Conservation (phyloP, 1,140 invertebrate genomes). For the Melanaphis sacchari region DNA sequence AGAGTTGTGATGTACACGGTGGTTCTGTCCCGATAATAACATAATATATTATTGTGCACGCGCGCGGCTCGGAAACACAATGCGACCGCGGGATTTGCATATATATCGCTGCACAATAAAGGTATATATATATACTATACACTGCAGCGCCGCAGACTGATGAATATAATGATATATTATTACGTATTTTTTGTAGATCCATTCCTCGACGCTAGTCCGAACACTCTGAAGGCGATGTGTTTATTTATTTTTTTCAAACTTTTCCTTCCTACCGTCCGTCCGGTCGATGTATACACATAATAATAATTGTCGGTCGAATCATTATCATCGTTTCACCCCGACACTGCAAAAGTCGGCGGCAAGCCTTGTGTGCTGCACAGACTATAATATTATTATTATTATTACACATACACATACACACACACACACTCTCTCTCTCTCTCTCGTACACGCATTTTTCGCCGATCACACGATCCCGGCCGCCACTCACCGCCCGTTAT, state of each 20-base stretch:
- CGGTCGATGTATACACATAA: neutral
- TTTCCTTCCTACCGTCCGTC: neutral
- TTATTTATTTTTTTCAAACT: constrained; percentile 13
- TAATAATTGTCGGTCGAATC: constrained; percentile 6
- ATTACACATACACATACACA: too few species aligned
- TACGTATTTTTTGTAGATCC: neutral
- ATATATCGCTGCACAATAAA: neutral
- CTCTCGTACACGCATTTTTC: neutral
- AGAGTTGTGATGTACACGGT: neutral
- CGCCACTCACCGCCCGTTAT: neutral
- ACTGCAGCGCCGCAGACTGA: neutral
- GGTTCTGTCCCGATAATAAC: neutral
- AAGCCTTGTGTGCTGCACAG: neutral
- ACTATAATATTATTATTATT: neutral
- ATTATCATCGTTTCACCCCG: neutral
- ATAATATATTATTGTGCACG: neutral
- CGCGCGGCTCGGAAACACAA: neutral
- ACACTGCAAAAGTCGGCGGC: neutral
- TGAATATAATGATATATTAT: neutral
- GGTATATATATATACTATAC: neutral
- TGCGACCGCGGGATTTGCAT: neutral
- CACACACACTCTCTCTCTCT: neutral
- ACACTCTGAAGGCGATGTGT: neutral
- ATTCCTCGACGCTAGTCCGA: neutral
- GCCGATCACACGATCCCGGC: constrained; percentile 5